Conservation (phyloP, 2,113 vertebrate genomes). For the Ploceus nigricollis region DNA sequence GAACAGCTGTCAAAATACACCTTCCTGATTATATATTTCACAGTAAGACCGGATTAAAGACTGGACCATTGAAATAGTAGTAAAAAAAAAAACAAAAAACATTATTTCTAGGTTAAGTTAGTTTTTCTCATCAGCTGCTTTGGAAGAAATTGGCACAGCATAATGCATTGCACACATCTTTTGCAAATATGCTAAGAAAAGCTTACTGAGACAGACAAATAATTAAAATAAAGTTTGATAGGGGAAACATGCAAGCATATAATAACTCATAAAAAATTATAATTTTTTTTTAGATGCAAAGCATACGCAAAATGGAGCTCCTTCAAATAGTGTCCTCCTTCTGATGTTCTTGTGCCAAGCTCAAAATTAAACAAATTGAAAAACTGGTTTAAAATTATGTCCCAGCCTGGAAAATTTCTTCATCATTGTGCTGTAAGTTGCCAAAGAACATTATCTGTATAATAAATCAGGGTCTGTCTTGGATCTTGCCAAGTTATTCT, state of each 20-base stretch:
- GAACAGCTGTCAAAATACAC: constrained; percentile 5
- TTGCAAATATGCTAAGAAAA: neutral
- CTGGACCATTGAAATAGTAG: neutral
- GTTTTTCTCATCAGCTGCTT: neutral
- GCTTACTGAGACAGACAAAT: neutral
- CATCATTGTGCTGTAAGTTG: neutral
- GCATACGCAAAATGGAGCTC: neutral
- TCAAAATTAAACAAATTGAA: constrained; percentile 4
- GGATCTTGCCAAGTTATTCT: neutral
- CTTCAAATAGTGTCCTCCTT: neutral
- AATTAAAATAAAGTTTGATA: neutral
- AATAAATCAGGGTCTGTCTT: neutral
- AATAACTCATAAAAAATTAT: neutral
- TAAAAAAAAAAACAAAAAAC: no score
- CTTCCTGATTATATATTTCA: neutral
- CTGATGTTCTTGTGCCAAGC: neutral
- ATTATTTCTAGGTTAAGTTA: neutral
- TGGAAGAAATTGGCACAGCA: neutral
- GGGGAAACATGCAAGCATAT: neutral
- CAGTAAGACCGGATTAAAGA: neutral
- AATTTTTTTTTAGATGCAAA: neutral
- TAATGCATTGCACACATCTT: neutral
- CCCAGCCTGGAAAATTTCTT: neutral
- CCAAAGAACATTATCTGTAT: neutral
- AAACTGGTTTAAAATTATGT: neutral